Conservation (phyloP, 2,888 invertebrate genomes). For the Cryptocephalus primarius region DNA sequence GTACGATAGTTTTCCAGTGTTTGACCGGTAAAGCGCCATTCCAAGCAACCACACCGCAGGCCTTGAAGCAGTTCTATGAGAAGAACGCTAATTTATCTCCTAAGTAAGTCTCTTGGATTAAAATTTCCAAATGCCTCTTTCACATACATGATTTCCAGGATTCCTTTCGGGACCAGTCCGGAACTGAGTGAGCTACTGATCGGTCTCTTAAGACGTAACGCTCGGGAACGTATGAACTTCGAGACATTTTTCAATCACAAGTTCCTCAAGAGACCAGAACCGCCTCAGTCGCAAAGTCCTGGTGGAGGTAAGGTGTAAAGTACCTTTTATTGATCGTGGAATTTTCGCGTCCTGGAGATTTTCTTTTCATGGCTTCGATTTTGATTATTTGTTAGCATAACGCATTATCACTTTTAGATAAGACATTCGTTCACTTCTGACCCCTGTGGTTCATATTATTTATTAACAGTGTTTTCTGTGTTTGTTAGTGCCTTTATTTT, state of each 20-base stretch:
- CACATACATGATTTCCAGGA: conserved; percentile 45
- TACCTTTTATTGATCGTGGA: background rate
- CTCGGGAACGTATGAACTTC: conserved; percentile 92
- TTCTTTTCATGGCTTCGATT: no score
- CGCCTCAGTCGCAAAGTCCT: conserved; percentile 38
- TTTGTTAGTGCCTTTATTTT: background rate
- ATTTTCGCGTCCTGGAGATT: no score
- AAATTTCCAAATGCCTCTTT: background rate
- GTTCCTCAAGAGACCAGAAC: conserved; percentile 64
- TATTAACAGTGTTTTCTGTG: no score
- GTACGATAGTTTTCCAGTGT: conserved; percentile 85
- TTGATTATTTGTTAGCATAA: no score
- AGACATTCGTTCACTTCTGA: no score
- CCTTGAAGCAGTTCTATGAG: conserved; percentile 93
- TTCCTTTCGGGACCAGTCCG: conserved; percentile 86
- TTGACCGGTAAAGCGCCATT: conserved; percentile 98
- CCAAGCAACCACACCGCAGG: conserved; percentile 94
- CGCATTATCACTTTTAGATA: no score
- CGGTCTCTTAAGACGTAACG: conserved; percentile 81
- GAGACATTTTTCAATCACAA: conserved; percentile 92
- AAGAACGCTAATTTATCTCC: conserved; percentile 84
- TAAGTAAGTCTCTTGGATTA: conserved; percentile 51
- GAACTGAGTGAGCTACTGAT: conserved; percentile 79
- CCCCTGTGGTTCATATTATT: no score
- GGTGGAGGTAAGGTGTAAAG: conserved; percentile 17